Evolutionary conservation across 2,113 vertebrate genomes (phyloP), one percentile per base, ranked within the genome.

Genomic region (Neolamprologus fasciatus): DNA sequence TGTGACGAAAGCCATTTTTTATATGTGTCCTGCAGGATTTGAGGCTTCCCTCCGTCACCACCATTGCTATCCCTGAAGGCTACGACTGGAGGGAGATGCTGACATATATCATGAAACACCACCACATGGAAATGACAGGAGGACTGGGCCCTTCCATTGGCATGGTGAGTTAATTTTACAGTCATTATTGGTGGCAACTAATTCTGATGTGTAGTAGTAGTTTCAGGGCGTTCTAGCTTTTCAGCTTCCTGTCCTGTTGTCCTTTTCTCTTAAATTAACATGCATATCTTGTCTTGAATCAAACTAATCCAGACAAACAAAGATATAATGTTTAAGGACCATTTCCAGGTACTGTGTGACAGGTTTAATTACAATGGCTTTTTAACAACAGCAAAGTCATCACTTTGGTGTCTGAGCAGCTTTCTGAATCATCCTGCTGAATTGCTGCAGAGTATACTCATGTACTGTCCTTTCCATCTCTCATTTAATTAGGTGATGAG

Each of bases 21-120:
- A 51, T 33, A 51, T 86, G 14, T 85, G 33, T 86, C 10, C 21
- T 80, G 19, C 89, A 97, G 97, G 95, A 96, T 61, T 81, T 96
- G 2, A 97, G 98, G 19, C 97, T 99, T 42, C 98, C 98, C 54
- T 99, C 98, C 0, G 91, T 99, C 85, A 99, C 98, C 92, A 97
- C 98, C 0, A 93, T 99, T 73, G 91, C 45, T 1, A 96, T 98
- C 51, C 98, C 99, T 0, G 54, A 96, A 0, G 98, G 98, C 10
- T 99, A 98, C 1, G 12, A 97, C 86, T 99, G 98, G 97, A 97
- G 93, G 83, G 97, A 99, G 85, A 86, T 99, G n/a, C 91, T 96
- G 13, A 35, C 55, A 19, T 98, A 98, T 42, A 83, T 98, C 9
- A 97, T 98, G 95, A 97, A 98, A 79, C 93, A 97, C 14, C 96